Evolutionary conservation across 2,113 vertebrate genomes (phyloP).

Genomic region (Eretmochelys imbricata): DNA sequence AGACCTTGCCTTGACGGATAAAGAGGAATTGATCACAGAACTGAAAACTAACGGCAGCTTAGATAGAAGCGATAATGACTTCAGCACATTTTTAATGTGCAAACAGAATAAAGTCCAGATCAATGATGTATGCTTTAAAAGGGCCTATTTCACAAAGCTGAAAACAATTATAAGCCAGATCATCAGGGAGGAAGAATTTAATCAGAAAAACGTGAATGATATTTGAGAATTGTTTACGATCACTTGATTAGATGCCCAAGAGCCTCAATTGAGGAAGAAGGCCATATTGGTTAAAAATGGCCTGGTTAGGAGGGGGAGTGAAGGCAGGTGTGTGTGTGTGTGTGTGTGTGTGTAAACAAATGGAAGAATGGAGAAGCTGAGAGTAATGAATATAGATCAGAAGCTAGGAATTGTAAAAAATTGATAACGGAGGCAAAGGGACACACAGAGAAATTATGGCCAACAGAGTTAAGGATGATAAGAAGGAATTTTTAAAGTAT

Average conservation of each 20-base stretch:
- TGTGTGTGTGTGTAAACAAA: not conserved
- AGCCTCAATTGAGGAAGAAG: not conserved
- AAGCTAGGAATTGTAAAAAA: not conserved
- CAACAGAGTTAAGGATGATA: not conserved
- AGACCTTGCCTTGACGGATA: not conserved
- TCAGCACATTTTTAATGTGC: not conserved
- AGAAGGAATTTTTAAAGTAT: not conserved
- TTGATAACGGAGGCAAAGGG: not conserved
- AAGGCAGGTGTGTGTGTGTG: not conserved
- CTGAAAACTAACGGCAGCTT: not conserved
- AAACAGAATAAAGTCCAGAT: not conserved
- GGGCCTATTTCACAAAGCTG: not conserved
- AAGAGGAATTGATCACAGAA: not conserved
- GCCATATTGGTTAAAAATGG: not conserved
- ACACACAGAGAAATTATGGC: not conserved
- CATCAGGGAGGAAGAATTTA: not conserved
- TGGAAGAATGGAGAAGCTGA: not conserved
- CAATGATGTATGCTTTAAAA: not conserved
- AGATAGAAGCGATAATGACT: not conserved
- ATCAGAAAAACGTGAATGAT: not conserved
- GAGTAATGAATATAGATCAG: not conserved
- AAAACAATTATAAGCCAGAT: not conserved
- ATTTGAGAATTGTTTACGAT: not conserved
- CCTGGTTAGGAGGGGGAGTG: not conserved
- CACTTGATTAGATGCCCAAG: not conserved